Conservation (phyloP, 2,888 invertebrate species). For the Allolobophora icterica region DNA sequence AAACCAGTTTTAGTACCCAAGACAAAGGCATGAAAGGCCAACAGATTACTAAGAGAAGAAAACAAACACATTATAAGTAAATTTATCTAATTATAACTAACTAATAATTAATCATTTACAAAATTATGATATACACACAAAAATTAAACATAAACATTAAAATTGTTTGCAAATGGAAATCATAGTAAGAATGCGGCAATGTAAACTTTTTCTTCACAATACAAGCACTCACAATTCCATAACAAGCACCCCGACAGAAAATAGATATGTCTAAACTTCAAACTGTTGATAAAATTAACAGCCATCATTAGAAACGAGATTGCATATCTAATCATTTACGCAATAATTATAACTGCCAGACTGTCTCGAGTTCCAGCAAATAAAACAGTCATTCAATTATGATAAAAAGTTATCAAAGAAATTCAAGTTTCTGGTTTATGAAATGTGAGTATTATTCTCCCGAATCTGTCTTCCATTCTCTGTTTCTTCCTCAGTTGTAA, state of each 20-base stretch:
- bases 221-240: background rate
- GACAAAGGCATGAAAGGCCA: background rate
- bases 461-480: background rate
- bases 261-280: background rate
- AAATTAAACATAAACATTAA: background rate
- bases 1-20: background rate
- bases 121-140: background rate
- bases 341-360: background rate
- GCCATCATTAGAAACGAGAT: background rate
- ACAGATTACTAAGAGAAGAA: background rate
- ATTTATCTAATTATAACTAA: conserved; percentile 7
- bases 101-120: background rate
- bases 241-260: background rate
- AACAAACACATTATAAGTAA: background rate
- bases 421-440: background rate
- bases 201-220: background rate
- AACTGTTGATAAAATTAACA: background rate
- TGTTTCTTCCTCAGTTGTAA: background rate
- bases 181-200: background rate
- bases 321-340: background rate
- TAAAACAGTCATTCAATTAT: background rate
- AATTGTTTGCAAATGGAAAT: background rate
- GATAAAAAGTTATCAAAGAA: background rate
- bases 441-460: background rate
- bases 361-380: background rate